Evolutionary conservation across 2,113 vertebrate species (phyloP).

Genomic region (Conger conger): DNA sequence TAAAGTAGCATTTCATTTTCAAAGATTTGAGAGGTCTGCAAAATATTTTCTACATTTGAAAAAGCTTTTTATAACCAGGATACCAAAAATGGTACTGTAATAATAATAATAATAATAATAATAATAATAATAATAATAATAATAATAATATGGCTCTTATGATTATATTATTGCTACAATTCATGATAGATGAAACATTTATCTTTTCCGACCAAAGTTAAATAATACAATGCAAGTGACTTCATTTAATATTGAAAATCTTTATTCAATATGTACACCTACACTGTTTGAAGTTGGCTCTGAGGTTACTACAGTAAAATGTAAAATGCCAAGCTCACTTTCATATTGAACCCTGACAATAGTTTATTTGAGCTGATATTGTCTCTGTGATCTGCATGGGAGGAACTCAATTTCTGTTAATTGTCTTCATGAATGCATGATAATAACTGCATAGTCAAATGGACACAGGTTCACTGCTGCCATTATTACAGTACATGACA

Average conservation of each 20-base stretch:
- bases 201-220: not conserved
- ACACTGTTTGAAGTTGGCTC: not conserved
- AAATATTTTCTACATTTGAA: conserved; percentile 14
- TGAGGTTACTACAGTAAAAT: not conserved
- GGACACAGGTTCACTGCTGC: not conserved
- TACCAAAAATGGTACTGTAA: not conserved
- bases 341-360: not conserved
- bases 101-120: not conserved
- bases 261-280: not conserved
- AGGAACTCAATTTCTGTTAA: not conserved
- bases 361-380: not conserved
- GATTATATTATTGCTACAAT: not conserved
- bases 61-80: conserved; percentile 4
- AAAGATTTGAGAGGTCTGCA: conserved; percentile 60
- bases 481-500: not conserved
- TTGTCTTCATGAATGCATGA: not conserved
- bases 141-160: not conserved
- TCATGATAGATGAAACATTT: not conserved
- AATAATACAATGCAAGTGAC: not conserved
- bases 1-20: conserved; percentile 74
- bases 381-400: not conserved
- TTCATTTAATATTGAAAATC: not conserved
- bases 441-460: not conserved
- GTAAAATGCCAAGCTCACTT: not conserved
- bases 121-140: not conserved